phyloP scores from a whole-genome alignment of 2,113 vertebrate genomes.

The Ageneiosus marmoratus region DNA sequence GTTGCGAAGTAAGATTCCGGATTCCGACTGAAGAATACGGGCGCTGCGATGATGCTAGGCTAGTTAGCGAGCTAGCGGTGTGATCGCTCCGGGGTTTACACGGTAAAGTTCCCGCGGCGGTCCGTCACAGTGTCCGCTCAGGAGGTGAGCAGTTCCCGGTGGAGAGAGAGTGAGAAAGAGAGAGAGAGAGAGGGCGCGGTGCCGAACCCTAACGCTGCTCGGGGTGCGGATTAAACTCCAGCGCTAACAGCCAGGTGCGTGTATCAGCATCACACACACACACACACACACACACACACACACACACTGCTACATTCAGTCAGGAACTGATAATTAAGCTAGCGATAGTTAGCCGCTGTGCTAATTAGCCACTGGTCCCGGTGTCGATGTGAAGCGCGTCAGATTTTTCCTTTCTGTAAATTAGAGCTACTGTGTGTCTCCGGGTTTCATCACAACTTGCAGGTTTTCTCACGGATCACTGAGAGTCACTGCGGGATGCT shows the following conservation, averaged over 20 bases:
- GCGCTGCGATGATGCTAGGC: slow-evolving; percentile 11
- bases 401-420: too few species aligned
- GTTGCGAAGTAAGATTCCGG: background rate
- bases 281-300: background rate
- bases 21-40: slow-evolving; percentile 6
- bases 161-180: too few species aligned
- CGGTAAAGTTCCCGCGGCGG: background rate
- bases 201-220: background rate
- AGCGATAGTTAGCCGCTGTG: too few species aligned
- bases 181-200: background rate
- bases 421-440: background rate
- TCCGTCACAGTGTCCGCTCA: background rate
- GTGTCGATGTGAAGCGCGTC: too few species aligned
- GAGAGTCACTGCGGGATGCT: background rate
- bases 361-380: too few species aligned
- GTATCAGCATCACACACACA: background rate
- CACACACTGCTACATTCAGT: too few species aligned
- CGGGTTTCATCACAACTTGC: background rate
- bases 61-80: slow-evolving; percentile 8
- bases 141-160: background rate
- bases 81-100: background rate
- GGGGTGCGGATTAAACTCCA: background rate
- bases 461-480: background rate
- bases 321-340: too few species aligned
- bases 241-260: background rate